Evolutionary conservation across 2,113 vertebrate genomes (phyloP).

Genomic region (Engystomops pustulosus): DNA sequence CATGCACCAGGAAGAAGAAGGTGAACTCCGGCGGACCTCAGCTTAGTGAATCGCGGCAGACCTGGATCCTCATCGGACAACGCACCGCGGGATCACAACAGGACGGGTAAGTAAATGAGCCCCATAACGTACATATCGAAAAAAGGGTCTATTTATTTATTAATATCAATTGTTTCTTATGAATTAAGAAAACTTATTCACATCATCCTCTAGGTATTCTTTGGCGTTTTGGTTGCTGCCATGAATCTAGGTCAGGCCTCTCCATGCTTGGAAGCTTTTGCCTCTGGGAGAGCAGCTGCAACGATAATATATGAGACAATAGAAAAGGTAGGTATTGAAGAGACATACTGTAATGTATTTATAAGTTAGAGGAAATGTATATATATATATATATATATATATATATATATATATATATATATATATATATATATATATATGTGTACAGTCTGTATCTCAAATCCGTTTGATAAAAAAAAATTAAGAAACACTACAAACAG

Average conservation of each 20-base stretch:
- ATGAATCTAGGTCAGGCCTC: constrained; percentile 93
- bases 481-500: not conserved
- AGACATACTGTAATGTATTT: not conserved
- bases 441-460: not conserved
- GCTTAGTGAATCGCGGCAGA: too few relatives aligned
- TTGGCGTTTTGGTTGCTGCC: constrained; percentile 89
- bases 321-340: constrained; percentile 80
- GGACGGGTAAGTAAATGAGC: too few relatives aligned
- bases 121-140: too few relatives aligned
- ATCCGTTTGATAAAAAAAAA: not conserved
- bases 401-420: too few relatives aligned
- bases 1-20: too few relatives aligned
- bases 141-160: too few relatives aligned
- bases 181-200: constrained; percentile 41
- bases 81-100: too few relatives aligned
- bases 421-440: not conserved
- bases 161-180: not conserved
- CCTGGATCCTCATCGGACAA: too few relatives aligned
- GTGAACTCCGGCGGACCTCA: too few relatives aligned
- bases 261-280: constrained; percentile 92
- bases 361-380: not conserved
- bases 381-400: too few relatives aligned
- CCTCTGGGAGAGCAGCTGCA: constrained; percentile 92
- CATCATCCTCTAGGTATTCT: constrained; percentile 82
- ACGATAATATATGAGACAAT: constrained; percentile 92